These are phyloP conservation scores for Amphipoea oculea DNA, from an alignment of 2,888 invertebrate species.

Conservation along the genomic window DNA sequence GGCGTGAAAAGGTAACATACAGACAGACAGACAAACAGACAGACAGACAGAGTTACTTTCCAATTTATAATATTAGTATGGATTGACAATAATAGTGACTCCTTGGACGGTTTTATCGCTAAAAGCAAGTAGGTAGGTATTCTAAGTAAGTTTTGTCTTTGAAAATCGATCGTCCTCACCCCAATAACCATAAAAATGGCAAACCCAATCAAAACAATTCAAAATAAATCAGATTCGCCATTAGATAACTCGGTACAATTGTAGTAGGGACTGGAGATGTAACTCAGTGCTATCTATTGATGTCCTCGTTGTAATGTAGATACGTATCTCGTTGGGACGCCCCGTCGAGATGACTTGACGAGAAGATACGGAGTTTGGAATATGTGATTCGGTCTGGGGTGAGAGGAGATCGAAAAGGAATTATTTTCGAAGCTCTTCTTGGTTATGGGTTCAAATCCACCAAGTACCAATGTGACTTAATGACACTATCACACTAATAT, in stretches of 20 bases:
- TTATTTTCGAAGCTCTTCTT: neutral
- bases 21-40: no score
- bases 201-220: constrained; percentile 44
- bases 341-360: constrained; percentile 27
- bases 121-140: neutral
- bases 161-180: constrained; percentile 6
- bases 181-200: constrained; percentile 16
- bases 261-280: constrained; percentile 23
- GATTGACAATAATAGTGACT: no score
- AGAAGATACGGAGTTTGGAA: neutral
- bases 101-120: neutral
- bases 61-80: no score
- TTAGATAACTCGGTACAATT: constrained; percentile 24
- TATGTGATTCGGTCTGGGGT: neutral
- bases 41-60: no score
- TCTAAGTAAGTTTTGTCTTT: neutral
- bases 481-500: no score
- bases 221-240: constrained; percentile 41
- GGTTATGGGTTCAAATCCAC: neutral
- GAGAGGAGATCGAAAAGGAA: neutral
- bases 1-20: no score
- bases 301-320: constrained; percentile 21
- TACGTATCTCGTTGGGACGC: constrained; percentile 16
- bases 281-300: constrained; percentile 37
- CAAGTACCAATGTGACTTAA: neutral